Base-by-base conservation (phyloP, 2,113 vertebrate species). In the Silurus meridionalis region DNA sequence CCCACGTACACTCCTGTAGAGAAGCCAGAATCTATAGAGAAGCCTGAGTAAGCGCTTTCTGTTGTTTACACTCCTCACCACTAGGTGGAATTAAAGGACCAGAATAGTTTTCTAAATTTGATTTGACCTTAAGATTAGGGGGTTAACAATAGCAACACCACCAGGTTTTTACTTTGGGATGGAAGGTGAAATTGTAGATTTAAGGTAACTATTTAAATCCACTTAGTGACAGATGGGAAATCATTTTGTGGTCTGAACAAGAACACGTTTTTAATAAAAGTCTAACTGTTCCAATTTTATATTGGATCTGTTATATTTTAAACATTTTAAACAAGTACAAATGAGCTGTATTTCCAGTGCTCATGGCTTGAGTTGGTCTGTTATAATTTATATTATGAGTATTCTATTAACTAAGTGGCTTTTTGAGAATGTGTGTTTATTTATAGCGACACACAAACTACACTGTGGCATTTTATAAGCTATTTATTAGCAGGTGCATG, bases 1-100 rank as follows among this genome's bases (percentile, higher is more conserved):
- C 17, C 67, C 61, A 77, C 81, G 61, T 53, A 15, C 7, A 25
- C 37, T 72, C 84, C 86, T 37, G n/a, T 13, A 53, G 84, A 89
- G 52, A 80, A 75, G 48, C 48, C 13, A 21, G 48, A 52, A 25
- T n/a, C 64, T 60, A 52, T 63, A 37, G 83, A 85, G 23, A 19
- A 72, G 25, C 53, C 11, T 0, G 52, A 55, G 88, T 87, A 25
- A 72, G 85, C n/a, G 67, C 57, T 52, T 87, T n/a, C 72, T 90
- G 79, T 74, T 69, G 80, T 84, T 85, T 6, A 63, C 19, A 10
- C 0, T 6, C 86, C 0, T 77, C 46, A 37, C 92, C 94, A 93
- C 86, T 75, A 93, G 94, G 83, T 89, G 93, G 92, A 75, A 28
- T 58, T n/a, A 55, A 67, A 67, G 10, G 85, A 46, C 60, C n/a